phyloP scores from a whole-genome alignment of 2,797 vertebrate species.

The Chloroceryle amazona region DNA sequence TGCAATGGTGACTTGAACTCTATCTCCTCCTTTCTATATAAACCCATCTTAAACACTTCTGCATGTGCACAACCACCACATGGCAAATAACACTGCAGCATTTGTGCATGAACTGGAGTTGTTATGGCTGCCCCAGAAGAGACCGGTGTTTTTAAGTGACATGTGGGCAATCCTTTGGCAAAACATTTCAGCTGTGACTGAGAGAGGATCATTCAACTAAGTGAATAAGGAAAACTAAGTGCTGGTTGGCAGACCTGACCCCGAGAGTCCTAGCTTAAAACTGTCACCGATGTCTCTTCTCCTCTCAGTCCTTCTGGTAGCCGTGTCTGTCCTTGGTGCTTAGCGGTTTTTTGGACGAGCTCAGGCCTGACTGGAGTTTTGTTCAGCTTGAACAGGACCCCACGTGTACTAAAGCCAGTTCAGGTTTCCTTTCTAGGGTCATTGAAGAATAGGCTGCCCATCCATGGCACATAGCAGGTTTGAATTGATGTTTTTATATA shows the following conservation, averaged over 20 bases:
- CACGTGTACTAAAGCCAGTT: background rate
- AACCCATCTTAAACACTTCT: background rate
- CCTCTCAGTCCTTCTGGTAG: background rate
- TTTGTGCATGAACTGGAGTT: background rate
- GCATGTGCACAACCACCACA: rapidly evolving
- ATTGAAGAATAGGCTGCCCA: background rate
- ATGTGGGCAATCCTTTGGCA: background rate
- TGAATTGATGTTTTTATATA: too few species aligned
- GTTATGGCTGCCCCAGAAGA: background rate
- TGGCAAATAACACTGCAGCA: background rate
- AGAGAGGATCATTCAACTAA: background rate
- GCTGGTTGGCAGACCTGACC: background rate
- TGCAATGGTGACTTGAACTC: background rate
- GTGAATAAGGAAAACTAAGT: background rate
- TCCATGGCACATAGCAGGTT: background rate
- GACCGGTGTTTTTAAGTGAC: background rate
- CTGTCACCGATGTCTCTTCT: background rate
- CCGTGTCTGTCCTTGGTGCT: background rate
- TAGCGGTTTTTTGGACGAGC: background rate
- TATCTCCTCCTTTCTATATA: background rate
- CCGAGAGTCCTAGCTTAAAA: background rate
- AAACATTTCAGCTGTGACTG: background rate
- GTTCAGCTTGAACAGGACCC: background rate
- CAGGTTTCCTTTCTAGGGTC: background rate
- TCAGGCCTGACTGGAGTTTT: background rate